Base-by-base conservation (phyloP, 2,888 invertebrate genomes). In the Lottia scabra region DNA sequence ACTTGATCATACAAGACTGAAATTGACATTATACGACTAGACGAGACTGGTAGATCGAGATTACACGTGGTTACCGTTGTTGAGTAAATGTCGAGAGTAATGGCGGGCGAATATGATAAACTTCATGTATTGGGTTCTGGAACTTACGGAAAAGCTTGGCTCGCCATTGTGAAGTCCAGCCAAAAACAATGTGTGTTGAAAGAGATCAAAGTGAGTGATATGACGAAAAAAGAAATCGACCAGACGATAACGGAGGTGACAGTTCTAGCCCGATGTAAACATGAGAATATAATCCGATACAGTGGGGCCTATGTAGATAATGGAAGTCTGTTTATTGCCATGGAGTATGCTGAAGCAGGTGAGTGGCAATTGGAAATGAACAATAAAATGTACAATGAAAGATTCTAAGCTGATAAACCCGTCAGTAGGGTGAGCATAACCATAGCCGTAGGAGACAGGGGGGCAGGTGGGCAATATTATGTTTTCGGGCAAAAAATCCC, bases 271-370 rank as follows among this genome's bases (percentile, higher is more conserved):
- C 74, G 81, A 63, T 87, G 87, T 76, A 77, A 79, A 19, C 86
- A 88, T 76, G 74, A 76, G 56, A 87, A 88, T 74, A 83, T 88
- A 44, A 80, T 88, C 6, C 75, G 83, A 8, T 87, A 88, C 73
- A 72, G 75, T 10, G 85, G 87, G 65, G 86, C 87, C 0, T 87
- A 81, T 75, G 81, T 85, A 0, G 81, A 80, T n/a, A 75, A 76
- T 30, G 81, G 80, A 8, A 62, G 73, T 56, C 78, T 87, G 1
- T 78, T 82, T 67, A 87, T 88, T 30, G 81, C 82, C 10, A 88
- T 88, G 87, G 86, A 87, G 67, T 85, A 84, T 76, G 87, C 86
- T 0, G 81, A 83, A 43, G 80, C 81, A 71, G 88, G 88, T 88
- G 80, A 67, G 71, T 66, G 15, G 23, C n/a, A n/a, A n/a, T n/a